Conservation (phyloP, 64 coral and sea anemone species). For the Dendrophyllia cribrosa region DNA sequence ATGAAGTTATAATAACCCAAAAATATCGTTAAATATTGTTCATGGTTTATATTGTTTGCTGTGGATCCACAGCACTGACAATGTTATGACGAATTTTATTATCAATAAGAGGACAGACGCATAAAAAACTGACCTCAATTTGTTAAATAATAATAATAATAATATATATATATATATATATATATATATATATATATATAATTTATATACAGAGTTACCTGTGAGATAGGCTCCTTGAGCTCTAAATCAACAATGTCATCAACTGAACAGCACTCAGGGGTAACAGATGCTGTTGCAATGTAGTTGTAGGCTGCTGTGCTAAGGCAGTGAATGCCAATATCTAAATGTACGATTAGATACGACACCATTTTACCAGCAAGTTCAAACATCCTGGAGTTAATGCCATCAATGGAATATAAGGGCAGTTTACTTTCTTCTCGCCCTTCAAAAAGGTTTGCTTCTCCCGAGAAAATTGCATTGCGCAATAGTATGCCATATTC, state of each 20-base stretch:
- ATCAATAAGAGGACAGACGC: too few species aligned
- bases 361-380: conserved; percentile 65
- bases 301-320: conserved; percentile 41
- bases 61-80: too few species aligned
- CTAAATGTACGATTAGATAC: conserved; percentile 58
- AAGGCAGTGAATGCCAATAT: conserved; percentile 40
- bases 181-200: too few species aligned
- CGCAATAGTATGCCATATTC: conserved; percentile 60
- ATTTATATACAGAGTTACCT: too few species aligned
- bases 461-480: conserved; percentile 37
- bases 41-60: too few species aligned
- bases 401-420: conserved; percentile 44
- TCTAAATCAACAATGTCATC: conserved; percentile 46
- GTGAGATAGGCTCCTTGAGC: background rate
- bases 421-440: conserved; percentile 43
- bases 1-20: too few species aligned
- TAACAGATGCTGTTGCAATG: conserved; percentile 28
- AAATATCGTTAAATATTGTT: too few species aligned
- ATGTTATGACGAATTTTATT: too few species aligned
- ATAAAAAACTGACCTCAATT: too few species aligned
- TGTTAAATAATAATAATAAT: too few species aligned
- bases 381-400: conserved; percentile 34
- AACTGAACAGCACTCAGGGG: conserved; percentile 12
- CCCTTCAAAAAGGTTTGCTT: conserved; percentile 58
- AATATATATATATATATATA: too few species aligned